Base-by-base conservation (phyloP, 1,140 invertebrate species). In the Drosophila takahashii region DNA sequence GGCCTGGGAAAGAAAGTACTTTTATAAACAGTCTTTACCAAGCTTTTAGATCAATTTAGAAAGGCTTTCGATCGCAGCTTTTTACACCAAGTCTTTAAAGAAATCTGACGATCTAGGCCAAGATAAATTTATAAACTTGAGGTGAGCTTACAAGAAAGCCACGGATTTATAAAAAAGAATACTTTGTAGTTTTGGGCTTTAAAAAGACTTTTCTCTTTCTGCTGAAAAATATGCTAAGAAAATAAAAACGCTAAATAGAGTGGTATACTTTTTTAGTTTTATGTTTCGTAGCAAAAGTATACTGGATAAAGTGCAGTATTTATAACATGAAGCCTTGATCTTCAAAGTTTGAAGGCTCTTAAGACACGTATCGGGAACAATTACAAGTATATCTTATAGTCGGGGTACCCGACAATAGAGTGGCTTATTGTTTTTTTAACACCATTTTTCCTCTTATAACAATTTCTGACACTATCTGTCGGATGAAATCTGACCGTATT, bases 11-110 rank as follows among this genome's bases (percentile, higher is more conserved):
- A 67, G 27, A 51, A 36, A 34, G 15, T 36, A 15, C 16, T 34
- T 13, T 10, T n/a, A 0, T 1, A 5, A 18, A 48, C 36, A 58
- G 11, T 54, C 29, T 26, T 27, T 9, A 9, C 1, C 16, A 26
- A 54, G 26, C 52, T 66, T 81, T 52, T 22, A 72, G 66, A 56
- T 62, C 41, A 10, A 16, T 29, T 42, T 16, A 8, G 10, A 26
- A 44, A 22, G 9, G 16, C 27, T 34, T 39, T 50, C 10, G 18
- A n/a, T 41, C 2, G 5, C 10, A 34, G 59, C 45, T 45, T 71
- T 11, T 3, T 2, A 16, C 0, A 0, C 45, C 13, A 5, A 41
- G 29, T 58, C 52, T 67, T 56, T 10, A 9, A 18, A 69, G 29
- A 47, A 57, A 65, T 13, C 10, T 15, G 7, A 32, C 2, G 39